Evolutionary conservation across 2,888 invertebrate species (phyloP), one percentile per base, ranked within the genome.

Genomic region (Acholoe squamosa): DNA sequence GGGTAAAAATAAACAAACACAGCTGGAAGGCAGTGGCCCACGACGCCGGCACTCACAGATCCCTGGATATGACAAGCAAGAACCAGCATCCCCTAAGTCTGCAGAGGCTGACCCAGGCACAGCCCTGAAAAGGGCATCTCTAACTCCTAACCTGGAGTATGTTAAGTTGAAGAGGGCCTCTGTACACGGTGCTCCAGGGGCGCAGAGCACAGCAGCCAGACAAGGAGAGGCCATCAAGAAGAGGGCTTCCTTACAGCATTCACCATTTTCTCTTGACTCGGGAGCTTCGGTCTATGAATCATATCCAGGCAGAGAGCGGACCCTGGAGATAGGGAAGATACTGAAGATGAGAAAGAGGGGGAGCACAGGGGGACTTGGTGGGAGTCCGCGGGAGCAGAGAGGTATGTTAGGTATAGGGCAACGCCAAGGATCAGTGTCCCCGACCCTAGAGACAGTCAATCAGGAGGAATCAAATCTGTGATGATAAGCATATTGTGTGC

Each of bases 121-220:
- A 34, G 77, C 16, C 25, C 22, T 34, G 7, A 84, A 84, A 84
- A 34, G 84, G n/a, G 43, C 19, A 19, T 84, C 84, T 34, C 84
- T 84, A 1, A 84, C 84, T 1, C 84, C 84, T 25, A 84, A 84
- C 84, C 84, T 84, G 84, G 84, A 84, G 84, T 84, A 84, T 25
- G 84, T 31, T 1, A 16, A 34, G 25, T 14, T 25, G 3, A 71
- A 71, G 25, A 22, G 71, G 14, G n/a, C 25, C n/a, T 71, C 71
- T 5, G 28, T 71, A n/a, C 43, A 43, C 10, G 43, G 43, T 43
- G 10, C 43, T 43, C 43, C 43, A 43, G 43, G 43, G 43, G 5
- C 10, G 43, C 43, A 43, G 43, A 43, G 43, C 43, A 43, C 5
- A 7, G 3, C 43, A 43, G 43, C 10, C 43, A 43, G 43, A 10